Evolutionary conservation across 2,113 vertebrate species (phyloP).

Genomic region (Phaetusa simplex): DNA sequence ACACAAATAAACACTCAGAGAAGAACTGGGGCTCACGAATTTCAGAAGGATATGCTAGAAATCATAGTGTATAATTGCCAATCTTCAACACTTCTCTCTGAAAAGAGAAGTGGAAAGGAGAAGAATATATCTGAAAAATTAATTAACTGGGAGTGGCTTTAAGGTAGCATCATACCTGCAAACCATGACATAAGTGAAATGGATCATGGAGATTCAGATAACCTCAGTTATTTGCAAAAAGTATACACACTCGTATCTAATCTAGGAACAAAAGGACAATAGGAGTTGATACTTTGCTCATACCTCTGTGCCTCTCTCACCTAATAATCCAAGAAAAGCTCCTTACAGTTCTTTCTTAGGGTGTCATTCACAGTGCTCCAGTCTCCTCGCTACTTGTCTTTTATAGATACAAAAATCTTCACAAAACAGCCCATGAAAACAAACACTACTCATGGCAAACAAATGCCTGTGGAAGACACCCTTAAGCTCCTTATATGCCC

Average conservation of each 20-base stretch:
- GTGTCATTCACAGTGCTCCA: background rate
- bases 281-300: background rate
- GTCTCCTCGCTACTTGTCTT: background rate
- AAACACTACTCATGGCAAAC: background rate
- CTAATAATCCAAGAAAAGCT: background rate
- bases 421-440: background rate
- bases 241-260: background rate
- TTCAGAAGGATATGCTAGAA: background rate
- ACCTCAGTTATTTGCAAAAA: background rate
- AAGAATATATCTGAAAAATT: background rate
- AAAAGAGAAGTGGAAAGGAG: background rate
- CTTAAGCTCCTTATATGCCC: background rate
- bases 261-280: background rate
- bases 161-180: background rate
- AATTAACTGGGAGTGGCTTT: background rate
- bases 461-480: background rate
- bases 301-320: background rate
- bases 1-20: background rate
- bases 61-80: background rate
- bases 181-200: background rate
- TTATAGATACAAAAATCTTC: background rate
- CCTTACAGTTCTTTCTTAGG: background rate
- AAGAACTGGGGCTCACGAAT: background rate
- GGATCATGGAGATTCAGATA: background rate
- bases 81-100: background rate